phyloP scores from a whole-genome alignment of 1,140 invertebrate genomes.

The Choristoneura fumiferana region DNA sequence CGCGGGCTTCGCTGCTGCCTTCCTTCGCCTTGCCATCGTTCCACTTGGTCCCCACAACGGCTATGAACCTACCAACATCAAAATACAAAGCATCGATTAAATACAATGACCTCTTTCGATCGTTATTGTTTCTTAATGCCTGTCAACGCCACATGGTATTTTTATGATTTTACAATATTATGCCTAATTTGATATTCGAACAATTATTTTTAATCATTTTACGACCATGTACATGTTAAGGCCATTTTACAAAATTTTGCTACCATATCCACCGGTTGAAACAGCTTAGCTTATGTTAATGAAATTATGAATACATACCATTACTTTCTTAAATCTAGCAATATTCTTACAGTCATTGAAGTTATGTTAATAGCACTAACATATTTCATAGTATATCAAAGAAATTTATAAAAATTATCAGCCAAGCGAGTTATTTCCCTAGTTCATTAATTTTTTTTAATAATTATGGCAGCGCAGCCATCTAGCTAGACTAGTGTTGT shows the following conservation, averaged over 20 bases:
- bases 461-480: conserved; percentile 17
- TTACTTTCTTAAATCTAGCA: conserved; percentile 41
- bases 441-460: conserved; percentile 9
- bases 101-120: conserved; percentile 64
- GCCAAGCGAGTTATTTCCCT: conserved; percentile 5
- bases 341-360: conserved; percentile 25
- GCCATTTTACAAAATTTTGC: background rate
- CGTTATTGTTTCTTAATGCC: conserved; percentile 45
- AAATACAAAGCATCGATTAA: background rate
- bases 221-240: background rate
- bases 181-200: background rate
- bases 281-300: conserved; percentile 21
- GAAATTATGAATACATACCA: conserved; percentile 49
- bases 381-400: conserved; percentile 2
- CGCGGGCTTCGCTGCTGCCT: conserved; percentile 51
- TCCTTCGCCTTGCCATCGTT: conserved; percentile 68
- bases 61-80: conserved; percentile 51
- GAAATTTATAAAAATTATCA: conserved; percentile 1
- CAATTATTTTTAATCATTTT: background rate
- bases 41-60: conserved; percentile 28
- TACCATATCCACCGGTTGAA: conserved; percentile 54
- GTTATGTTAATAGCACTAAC: conserved; percentile 14
- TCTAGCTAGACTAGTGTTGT: conserved; percentile 10
- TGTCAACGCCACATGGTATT: conserved; percentile 50
- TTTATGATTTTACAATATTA: conserved; percentile 18